Base-by-base conservation (phyloP, 1,140 invertebrate species). In the Potamilus streckersoni region DNA sequence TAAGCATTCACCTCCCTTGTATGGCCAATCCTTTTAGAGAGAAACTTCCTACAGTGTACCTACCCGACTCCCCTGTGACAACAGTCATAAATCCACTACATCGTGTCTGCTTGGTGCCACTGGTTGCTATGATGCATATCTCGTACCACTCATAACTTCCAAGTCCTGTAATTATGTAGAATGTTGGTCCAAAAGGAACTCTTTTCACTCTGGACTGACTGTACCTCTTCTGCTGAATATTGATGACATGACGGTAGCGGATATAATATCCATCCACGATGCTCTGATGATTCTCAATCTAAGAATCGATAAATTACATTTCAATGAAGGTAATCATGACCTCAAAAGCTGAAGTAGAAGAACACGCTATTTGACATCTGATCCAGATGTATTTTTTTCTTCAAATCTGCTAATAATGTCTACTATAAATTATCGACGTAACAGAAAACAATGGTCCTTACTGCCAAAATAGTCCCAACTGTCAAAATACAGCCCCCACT, bases 221-320 rank as follows among this genome's bases (percentile, higher is more conserved):
- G 64, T 83, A 85, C 38, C 73, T 66, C 58, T 74, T 61, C 15
- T 74, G 73, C 19, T 82, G 73, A 70, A 77, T 77, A 66, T 77
- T 77, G 13, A 72, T 38, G 27, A 79, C 76, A 8, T 71, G 71
- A 11, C 67, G 77, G 88, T 96, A 99, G 76, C 96, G 93, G 66
- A 98, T 94, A 86, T 98, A 97, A 20, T 97, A 94, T 14, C 97
- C 97, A 91, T 98, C 95, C 0, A 97, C 89, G 59, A 88, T 87
- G 20, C 88, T 84, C 27, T 87, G 80, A 20, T 86, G 83, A 56
- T 84, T 87, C 60, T 85, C 71, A 31, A 89, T 84, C 88, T 49
- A 49, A 49, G 38, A 49, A 49, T 49, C 38, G 11, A 49, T 49
- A 49, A 49, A 49, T 49, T 8, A 11, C 11, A 49, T 49, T 49